Evolutionary conservation across 2,888 invertebrate genomes (phyloP).

Genomic region (Smittia aterrima): DNA sequence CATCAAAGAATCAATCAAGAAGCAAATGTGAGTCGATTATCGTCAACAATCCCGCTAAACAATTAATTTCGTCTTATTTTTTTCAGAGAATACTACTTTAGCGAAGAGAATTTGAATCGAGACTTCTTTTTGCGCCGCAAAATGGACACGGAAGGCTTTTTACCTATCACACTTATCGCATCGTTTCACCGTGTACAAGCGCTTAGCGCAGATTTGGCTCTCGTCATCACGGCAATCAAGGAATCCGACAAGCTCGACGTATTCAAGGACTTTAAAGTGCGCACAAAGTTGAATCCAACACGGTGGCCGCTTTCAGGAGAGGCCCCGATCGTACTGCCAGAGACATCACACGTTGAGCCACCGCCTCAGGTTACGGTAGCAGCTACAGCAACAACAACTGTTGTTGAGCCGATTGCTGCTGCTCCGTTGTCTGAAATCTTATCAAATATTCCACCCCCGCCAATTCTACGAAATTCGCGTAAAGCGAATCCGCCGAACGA

Average conservation of each 20-base stretch:
- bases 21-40: slow-evolving; percentile 77
- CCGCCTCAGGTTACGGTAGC: background rate
- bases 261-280: slow-evolving; percentile 71
- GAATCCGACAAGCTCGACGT: slow-evolving; percentile 85
- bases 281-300: slow-evolving; percentile 77
- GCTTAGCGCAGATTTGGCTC: slow-evolving; percentile 77
- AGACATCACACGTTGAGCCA: background rate
- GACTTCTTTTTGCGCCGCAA: slow-evolving; percentile 96
- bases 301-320: slow-evolving; percentile 76
- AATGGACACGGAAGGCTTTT: slow-evolving; percentile 92
- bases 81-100: slow-evolving; percentile 97
- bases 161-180: slow-evolving; percentile 90
- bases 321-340: slow-evolving; percentile 13
- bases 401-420: slow-evolving; percentile 54
- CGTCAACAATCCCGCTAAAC: slow-evolving; percentile 7
- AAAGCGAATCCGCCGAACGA: slow-evolving; percentile 44
- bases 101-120: slow-evolving; percentile 88
- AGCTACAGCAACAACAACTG: slow-evolving; percentile 43
- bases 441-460: slow-evolving; percentile 69
- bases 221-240: slow-evolving; percentile 81
- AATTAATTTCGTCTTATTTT: too few species aligned
- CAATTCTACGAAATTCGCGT: slow-evolving; percentile 63
- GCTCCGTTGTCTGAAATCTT: slow-evolving; percentile 54
- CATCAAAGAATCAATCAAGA: slow-evolving; percentile 79
- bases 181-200: slow-evolving; percentile 92